Percentiles rank a stretch among this genome's conserved stretches.
These are phyloP conservation scores for Trichogramma dendrolimi DNA, from an alignment of 2,888 invertebrate genomes.

Conservation along the genomic window DNA sequence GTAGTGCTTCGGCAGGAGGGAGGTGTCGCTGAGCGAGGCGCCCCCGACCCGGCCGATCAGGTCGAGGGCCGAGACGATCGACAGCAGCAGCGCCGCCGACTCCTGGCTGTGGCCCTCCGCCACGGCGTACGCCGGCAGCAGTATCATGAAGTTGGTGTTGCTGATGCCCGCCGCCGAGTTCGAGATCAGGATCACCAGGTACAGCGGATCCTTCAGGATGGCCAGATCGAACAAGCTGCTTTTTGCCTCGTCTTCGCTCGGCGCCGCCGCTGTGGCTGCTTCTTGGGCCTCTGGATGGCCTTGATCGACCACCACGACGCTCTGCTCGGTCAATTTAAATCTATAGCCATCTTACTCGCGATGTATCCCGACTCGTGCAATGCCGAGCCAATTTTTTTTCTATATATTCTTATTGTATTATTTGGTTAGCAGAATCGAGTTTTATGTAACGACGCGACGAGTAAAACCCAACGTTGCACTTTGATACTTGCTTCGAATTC, in stretches of 20 bases:
- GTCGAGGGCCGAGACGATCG: constrained; percentile 79
- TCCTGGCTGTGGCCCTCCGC: constrained; percentile 69
- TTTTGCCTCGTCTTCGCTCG: background rate
- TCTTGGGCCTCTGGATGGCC: background rate
- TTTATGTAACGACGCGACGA: too few species aligned
- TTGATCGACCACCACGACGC: too few species aligned
- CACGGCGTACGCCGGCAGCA: constrained; percentile 74
- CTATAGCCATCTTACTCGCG: too few species aligned
- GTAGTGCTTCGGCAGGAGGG: constrained; percentile 72
- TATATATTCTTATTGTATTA: too few species aligned
- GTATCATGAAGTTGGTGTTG: constrained; percentile 80
- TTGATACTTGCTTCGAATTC: too few species aligned
- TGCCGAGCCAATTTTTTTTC: too few species aligned
- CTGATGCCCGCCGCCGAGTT: constrained; percentile 83
- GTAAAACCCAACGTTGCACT: too few species aligned
- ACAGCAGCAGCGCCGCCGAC: constrained; percentile 69
- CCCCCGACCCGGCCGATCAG: constrained; percentile 80
- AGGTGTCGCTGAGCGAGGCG: constrained; percentile 75
- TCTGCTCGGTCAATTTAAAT: too few species aligned
- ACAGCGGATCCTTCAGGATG: constrained; percentile 72
- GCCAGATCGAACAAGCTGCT: constrained; percentile 60
- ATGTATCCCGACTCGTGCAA: too few species aligned
- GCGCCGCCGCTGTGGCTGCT: too few species aligned
- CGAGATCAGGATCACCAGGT: constrained; percentile 75
- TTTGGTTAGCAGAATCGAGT: too few species aligned